Evolutionary conservation across 2,797 vertebrate species (phyloP).

Genomic region (Moxostoma hubbsi): DNA sequence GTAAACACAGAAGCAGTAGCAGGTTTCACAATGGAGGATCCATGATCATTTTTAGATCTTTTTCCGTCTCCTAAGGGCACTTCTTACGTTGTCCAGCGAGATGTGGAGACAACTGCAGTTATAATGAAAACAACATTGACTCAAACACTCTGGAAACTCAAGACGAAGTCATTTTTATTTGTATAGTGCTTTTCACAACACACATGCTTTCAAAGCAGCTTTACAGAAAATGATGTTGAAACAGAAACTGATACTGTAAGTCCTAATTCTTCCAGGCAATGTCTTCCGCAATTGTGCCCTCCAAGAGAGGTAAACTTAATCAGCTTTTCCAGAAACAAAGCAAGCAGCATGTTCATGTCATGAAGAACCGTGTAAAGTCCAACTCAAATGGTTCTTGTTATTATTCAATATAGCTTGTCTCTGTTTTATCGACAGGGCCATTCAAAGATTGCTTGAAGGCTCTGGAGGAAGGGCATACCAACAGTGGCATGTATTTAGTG

Average conservation of each 20-base stretch:
- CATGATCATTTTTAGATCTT: neutral
- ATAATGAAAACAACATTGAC: slow-evolving; percentile 21
- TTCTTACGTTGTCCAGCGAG: neutral
- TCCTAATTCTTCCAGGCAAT: neutral
- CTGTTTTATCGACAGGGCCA: slow-evolving; percentile 71
- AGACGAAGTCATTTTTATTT: neutral
- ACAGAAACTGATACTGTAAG: no score
- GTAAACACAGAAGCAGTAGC: neutral
- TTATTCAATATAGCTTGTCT: no score
- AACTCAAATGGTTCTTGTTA: no score
- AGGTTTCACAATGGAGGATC: neutral
- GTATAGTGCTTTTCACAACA: no score
- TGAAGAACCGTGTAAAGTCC: neutral
- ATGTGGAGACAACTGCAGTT: slow-evolving; percentile 9
- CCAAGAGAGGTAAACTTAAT: neutral
- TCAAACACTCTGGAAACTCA: neutral
- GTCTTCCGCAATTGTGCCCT: neutral
- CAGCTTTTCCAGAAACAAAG: neutral
- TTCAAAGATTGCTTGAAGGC: slow-evolving; percentile 87
- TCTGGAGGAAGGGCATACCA: slow-evolving; percentile 76
- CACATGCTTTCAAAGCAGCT: no score
- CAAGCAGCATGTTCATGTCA: neutral
- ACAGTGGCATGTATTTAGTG: slow-evolving; percentile 72
- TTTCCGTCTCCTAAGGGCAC: slow-evolving; percentile 6
- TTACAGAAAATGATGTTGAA: no score